phyloP scores from a whole-genome alignment of 2,113 vertebrate species.

The Aegithalos caudatus region DNA sequence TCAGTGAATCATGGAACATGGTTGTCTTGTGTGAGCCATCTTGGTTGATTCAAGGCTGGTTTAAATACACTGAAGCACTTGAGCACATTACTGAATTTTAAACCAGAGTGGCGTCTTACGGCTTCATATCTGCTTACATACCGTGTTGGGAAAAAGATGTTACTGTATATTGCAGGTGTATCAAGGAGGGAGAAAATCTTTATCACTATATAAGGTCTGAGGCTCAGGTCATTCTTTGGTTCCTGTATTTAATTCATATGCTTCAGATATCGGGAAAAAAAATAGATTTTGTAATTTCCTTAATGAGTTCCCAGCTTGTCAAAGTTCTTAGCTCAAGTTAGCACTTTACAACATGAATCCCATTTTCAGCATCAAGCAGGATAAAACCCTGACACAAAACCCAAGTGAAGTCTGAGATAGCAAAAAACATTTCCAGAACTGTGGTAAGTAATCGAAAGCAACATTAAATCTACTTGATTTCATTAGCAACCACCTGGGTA shows the following conservation, averaged over 20 bases:
- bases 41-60: background rate
- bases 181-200: background rate
- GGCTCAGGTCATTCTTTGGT: background rate
- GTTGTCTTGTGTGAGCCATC: background rate
- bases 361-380: background rate
- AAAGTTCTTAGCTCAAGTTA: background rate
- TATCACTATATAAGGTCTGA: background rate
- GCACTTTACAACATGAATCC: background rate
- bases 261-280: background rate
- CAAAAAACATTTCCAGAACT: background rate
- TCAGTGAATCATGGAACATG: background rate
- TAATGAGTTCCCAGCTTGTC: background rate
- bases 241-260: background rate
- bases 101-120: background rate
- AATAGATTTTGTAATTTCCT: background rate
- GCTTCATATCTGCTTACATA: accelerated
- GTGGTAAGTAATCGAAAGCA: background rate
- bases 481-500: slow-evolving; percentile 13
- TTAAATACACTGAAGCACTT: background rate
- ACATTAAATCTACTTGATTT: background rate
- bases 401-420: background rate
- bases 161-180: background rate
- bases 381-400: background rate
- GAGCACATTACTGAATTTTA: background rate
- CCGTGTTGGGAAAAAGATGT: background rate